phyloP scores from a whole-genome alignment of 2,113 vertebrate genomes.

The Jacana jacana region DNA sequence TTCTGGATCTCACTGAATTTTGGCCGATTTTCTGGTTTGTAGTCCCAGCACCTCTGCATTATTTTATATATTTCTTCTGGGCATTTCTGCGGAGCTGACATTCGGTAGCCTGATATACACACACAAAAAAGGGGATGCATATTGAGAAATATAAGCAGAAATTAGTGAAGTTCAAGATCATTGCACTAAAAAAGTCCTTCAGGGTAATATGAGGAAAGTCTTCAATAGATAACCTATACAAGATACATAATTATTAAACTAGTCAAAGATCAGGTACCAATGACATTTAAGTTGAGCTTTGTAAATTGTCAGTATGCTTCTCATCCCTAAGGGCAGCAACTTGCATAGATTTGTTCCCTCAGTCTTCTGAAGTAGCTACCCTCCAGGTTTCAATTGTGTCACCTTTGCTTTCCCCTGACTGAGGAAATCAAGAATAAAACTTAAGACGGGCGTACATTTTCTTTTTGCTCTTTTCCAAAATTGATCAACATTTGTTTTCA shows the following conservation, averaged over 20 bases:
- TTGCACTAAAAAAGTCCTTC: background rate
- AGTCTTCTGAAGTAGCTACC: background rate
- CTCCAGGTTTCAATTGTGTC: background rate
- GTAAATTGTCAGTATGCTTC: background rate
- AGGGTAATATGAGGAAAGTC: background rate
- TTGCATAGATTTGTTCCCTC: background rate
- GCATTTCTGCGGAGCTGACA: slow-evolving; percentile 89
- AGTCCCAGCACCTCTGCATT: slow-evolving; percentile 91
- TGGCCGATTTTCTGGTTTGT: slow-evolving; percentile 88
- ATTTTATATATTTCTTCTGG: slow-evolving; percentile 90
- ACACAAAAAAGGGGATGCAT: background rate
- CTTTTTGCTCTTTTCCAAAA: background rate
- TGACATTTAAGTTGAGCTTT: background rate
- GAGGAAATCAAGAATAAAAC: background rate
- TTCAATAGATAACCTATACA: background rate
- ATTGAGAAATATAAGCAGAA: background rate
- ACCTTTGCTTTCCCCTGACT: fast-evolving
- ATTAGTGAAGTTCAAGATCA: background rate
- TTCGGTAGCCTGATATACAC: slow-evolving; percentile 82
- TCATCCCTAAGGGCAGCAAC: background rate
- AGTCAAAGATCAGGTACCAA: background rate
- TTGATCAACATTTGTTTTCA: background rate
- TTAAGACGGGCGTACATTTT: background rate
- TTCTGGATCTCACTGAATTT: slow-evolving; percentile 86
- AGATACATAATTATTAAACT: background rate